Percentiles rank a stretch among this genome's conserved stretches.
Evolutionary conservation across 2,113 vertebrate genomes (phyloP).

Genomic region (Rousettus leschenaultii): DNA sequence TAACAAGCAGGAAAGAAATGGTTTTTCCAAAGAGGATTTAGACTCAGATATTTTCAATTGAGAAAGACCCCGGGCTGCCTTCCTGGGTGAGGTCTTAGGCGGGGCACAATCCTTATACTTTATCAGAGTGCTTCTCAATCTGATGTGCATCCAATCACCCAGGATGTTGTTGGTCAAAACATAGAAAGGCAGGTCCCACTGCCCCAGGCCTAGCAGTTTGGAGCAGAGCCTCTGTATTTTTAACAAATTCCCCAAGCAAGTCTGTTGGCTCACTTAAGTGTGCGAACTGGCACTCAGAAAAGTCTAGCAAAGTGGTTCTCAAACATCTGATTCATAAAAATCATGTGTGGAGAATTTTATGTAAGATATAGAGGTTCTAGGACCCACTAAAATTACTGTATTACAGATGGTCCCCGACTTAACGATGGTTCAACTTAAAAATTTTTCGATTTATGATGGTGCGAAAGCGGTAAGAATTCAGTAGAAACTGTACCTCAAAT

Average conservation of each 20-base stretch:
- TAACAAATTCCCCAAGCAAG: neutral
- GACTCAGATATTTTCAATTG: neutral
- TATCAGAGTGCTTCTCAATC: neutral
- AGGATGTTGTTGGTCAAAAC: neutral
- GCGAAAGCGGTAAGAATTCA: neutral
- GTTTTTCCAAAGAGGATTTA: neutral
- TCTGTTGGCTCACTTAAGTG: conserved; percentile 15
- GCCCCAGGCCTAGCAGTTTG: neutral
- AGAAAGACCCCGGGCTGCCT: neutral
- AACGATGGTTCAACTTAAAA: neutral
- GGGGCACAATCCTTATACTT: neutral
- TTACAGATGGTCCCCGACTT: neutral
- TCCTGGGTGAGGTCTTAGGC: neutral
- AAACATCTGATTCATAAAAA: conserved; percentile 34
- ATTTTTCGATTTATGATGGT: neutral
- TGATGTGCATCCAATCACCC: neutral
- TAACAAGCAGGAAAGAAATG: neutral
- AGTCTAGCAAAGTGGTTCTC: conserved; percentile 34
- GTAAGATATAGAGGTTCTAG: neutral
- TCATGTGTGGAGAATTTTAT: neutral
- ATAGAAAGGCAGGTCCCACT: neutral
- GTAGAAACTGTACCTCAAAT: neutral
- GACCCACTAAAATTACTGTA: neutral
- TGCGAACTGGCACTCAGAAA: neutral
- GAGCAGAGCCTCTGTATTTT: neutral